Conservation (phyloP, 2,113 vertebrate genomes). For the Zootoca vivipara region DNA sequence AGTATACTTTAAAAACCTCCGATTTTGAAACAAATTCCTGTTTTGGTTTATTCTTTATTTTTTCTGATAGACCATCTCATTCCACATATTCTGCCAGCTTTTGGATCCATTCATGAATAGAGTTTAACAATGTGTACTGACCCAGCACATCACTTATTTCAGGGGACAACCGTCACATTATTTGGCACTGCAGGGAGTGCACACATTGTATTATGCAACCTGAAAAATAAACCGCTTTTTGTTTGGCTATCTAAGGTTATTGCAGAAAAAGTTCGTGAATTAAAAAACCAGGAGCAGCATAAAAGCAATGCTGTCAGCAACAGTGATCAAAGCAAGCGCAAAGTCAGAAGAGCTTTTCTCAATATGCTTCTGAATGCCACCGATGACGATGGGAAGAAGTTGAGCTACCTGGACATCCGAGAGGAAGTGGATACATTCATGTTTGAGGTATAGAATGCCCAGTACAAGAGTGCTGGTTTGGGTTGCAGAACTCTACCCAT, state of each 20-base stretch:
- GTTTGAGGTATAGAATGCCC: conserved; percentile 85
- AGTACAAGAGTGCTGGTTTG: neutral
- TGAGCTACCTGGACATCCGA: conserved; percentile 85
- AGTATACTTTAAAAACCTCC: too few species aligned
- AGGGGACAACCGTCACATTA: neutral
- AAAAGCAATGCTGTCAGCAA: conserved; percentile 10
- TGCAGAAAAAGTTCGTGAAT: conserved; percentile 73
- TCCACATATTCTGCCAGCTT: too few species aligned
- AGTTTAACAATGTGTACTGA: too few species aligned
- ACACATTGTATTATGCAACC: neutral
- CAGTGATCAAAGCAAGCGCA: conserved; percentile 46
- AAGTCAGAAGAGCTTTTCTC: conserved; percentile 86
- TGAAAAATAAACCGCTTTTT: neutral
- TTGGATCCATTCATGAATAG: too few species aligned
- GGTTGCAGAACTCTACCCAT: too few species aligned
- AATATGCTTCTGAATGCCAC: conserved; percentile 87
- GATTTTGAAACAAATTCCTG: too few species aligned
- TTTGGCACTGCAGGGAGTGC: neutral
- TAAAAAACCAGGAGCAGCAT: conserved; percentile 24
- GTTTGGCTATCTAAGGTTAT: conserved; percentile 82
- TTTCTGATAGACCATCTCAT: too few species aligned
- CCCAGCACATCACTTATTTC: too few species aligned
- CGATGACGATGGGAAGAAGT: conserved; percentile 84
- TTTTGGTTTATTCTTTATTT: too few species aligned
- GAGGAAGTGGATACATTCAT: conserved; percentile 98